Base-by-base conservation (phyloP, 1,140 invertebrate genomes). In the Drosophila pachea region DNA sequence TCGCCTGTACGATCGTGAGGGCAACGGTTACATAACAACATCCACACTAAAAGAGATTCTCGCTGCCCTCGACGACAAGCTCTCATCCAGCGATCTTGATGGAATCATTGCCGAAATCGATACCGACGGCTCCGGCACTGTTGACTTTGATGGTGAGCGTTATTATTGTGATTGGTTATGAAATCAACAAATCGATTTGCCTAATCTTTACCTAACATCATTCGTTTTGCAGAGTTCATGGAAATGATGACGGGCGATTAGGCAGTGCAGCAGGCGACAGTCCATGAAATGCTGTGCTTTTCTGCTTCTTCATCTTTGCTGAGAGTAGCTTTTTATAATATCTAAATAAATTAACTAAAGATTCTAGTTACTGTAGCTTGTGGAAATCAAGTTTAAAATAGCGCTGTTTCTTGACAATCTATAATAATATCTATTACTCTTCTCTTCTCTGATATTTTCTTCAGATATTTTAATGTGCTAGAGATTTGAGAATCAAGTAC, bases 91-190 rank as follows among this genome's bases (percentile, higher is more conserved):
- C 8, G 94, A 95, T 83, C 91, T 98, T 54, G 96, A 97, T 88
- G 96, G 96, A 53, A 98, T 98, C 89, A 96, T 96, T 73, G 94
- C 95, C 76, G 97, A 98, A 91, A 98, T 98, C 83, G 97, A 98
- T 90, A 96, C 96, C 68, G 97, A 98, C 89, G 96, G 96, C 50
- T 96, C 95, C 38, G 96, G 96, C 81, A 97, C 96, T 38, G 96
- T 97, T 58, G 95, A 96, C 88, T 96, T 95, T 89, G 95, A 96
- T 91, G 95, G 94, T 95, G 48, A 47, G 56, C n/a, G 9, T 2
- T 22, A 22, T 22, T 22, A 22, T 22, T 22, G 22, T 22, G 22
- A 22, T 22, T 22, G 5, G 2, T 22, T 29, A 11, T n/a, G 38
- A 48, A 11, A 12, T 9, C 11, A 14, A 2, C 9, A 7, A 14